phyloP scores from a whole-genome alignment of 2,797 vertebrate genomes.

The Leucoraja ocellata region DNA sequence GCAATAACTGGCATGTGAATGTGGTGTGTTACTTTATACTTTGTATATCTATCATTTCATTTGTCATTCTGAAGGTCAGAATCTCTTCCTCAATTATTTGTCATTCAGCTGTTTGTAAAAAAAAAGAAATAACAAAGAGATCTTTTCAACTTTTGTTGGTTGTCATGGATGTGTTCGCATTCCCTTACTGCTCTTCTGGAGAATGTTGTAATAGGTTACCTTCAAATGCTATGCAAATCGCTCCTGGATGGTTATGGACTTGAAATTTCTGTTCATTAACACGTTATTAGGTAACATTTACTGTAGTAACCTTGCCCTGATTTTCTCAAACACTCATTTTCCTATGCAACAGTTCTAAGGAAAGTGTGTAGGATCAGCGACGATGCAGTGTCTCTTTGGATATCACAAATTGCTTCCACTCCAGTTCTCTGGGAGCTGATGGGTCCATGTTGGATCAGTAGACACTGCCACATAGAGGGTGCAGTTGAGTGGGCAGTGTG shows the following conservation, averaged over 20 bases:
- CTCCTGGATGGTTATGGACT: not conserved
- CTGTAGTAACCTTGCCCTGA: not conserved
- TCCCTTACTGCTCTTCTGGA: not conserved
- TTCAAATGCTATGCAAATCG: not conserved
- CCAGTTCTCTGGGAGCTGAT: too few species aligned
- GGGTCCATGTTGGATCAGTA: too few species aligned
- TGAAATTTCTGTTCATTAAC: not conserved
- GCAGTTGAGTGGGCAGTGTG: too few species aligned
- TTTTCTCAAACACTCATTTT: too few species aligned
- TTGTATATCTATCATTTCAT: slow-evolving; percentile 10
- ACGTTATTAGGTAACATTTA: not conserved
- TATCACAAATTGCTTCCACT: too few species aligned
- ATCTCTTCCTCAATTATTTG: slow-evolving; percentile 27
- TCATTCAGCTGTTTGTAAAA: slow-evolving; percentile 30
- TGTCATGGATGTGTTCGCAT: not conserved
- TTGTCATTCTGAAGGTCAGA: slow-evolving; percentile 24
- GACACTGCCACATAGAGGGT: too few species aligned
- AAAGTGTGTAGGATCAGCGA: too few species aligned
- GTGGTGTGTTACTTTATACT: slow-evolving; percentile 19
- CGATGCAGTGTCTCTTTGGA: too few species aligned
- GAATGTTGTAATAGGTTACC: not conserved
- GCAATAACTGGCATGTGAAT: not conserved
- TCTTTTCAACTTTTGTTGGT: slow-evolving; percentile 20
- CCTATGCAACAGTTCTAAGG: too few species aligned
- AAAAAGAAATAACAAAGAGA: not conserved